Percentiles rank a stretch among this genome's conserved stretches.
Conservation (phyloP, 2,113 vertebrate species). For the Alethe castanea region DNA sequence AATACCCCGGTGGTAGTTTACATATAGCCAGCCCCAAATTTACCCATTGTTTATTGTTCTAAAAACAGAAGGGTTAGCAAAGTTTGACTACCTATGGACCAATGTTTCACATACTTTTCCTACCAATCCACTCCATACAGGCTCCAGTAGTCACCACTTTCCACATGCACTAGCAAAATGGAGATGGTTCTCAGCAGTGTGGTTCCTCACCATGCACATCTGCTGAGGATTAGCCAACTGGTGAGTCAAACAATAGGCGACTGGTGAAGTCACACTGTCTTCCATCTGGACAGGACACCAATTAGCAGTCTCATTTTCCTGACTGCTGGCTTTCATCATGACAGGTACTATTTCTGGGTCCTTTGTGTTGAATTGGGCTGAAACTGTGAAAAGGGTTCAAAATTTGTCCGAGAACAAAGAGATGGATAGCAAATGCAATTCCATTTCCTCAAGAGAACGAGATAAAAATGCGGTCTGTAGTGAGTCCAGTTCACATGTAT, state of each 20-base stretch:
- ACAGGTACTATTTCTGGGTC: fast-evolving
- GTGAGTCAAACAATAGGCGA: background rate
- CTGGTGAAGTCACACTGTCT: background rate
- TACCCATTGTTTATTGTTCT: background rate
- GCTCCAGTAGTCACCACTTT: background rate
- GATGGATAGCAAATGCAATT: background rate
- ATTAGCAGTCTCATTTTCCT: background rate
- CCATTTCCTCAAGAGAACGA: background rate
- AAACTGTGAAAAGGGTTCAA: background rate
- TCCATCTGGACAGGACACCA: background rate
- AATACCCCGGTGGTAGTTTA: background rate
- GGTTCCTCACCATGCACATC: fast-evolving
- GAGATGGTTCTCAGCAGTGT: fast-evolving
- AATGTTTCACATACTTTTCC: background rate
- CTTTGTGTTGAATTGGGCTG: background rate
- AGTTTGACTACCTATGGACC: background rate
- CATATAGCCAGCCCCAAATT: background rate
- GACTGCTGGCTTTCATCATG: fast-evolving
- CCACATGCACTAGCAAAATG: too few relatives aligned
- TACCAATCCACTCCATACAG: fast-evolving
- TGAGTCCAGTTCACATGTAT: background rate
- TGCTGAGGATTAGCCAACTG: background rate
- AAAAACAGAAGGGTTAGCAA: background rate
- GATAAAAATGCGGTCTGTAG: fast-evolving
- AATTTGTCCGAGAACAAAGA: background rate